A percentile compares a stretch with the other conserved stretches of the same genome.
phyloP scores from a whole-genome alignment of 1,140 invertebrate genomes.

The Aphaenogaster floridana region DNA sequence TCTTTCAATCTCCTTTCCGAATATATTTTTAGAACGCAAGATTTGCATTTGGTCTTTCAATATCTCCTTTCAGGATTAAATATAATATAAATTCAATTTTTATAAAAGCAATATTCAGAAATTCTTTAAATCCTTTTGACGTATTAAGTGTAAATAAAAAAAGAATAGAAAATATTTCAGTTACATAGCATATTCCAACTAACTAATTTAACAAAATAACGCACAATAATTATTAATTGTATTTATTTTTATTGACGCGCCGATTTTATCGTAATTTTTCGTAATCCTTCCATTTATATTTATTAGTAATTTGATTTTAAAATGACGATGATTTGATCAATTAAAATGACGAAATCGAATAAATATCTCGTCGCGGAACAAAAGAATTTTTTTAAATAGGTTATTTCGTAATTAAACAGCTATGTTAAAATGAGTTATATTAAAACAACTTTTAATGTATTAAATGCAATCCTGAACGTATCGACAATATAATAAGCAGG shows the following conservation, averaged over 20 bases:
- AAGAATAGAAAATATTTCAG: background rate
- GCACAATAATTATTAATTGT: background rate
- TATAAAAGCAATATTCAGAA: background rate
- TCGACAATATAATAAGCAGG: background rate
- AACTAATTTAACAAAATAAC: background rate
- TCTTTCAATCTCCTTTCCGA: background rate
- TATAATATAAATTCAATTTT: background rate
- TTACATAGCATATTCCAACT: background rate
- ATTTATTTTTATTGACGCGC: background rate
- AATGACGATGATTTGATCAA: too few species aligned
- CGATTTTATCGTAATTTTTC: background rate
- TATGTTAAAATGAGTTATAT: background rate
- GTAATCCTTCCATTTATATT: background rate
- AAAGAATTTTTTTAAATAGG: background rate
- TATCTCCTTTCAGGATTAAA: background rate
- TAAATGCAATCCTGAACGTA: background rate
- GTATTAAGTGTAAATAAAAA: background rate
- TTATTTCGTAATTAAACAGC: background rate
- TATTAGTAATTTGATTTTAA: background rate
- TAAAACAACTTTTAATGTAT: background rate
- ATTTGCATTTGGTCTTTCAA: background rate
- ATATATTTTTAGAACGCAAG: background rate
- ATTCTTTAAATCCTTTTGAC: background rate
- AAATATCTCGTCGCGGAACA: background rate
- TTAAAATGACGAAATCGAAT: background rate